phyloP scores from a whole-genome alignment of 2,888 invertebrate species.

The Cloeon dipterum region DNA sequence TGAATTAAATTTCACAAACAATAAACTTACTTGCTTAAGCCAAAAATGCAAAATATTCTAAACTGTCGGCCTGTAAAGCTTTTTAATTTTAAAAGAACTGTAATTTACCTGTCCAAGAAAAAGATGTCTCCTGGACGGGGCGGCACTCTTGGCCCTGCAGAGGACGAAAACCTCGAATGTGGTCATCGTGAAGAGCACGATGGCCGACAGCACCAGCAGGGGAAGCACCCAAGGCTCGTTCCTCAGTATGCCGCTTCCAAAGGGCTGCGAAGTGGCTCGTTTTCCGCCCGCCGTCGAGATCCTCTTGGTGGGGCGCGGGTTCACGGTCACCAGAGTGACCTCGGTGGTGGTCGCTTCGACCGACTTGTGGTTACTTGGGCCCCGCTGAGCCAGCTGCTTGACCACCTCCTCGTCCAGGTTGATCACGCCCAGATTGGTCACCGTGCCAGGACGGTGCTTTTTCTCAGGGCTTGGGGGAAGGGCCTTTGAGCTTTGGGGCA shows the following conservation, averaged over 20 bases:
- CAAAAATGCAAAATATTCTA: no score
- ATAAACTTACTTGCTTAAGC: no score
- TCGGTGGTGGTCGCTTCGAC: not conserved
- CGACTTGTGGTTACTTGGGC: no score
- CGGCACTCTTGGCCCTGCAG: conserved; percentile 61
- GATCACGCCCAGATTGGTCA: not conserved
- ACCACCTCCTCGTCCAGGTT: not conserved
- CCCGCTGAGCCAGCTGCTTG: no score
- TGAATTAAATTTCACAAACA: no score
- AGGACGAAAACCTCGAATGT: conserved; percentile 73
- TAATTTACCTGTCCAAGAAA: conserved; percentile 41
- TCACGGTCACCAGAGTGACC: not conserved
- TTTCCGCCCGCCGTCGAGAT: not conserved
- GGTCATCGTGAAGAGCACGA: conserved; percentile 63
- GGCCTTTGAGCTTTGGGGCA: not conserved
- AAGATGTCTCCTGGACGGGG: conserved; percentile 61
- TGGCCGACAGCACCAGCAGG: conserved; percentile 57
- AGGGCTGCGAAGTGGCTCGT: not conserved
- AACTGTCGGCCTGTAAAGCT: no score
- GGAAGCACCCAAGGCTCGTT: conserved; percentile 80
- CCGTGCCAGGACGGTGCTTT: not conserved
- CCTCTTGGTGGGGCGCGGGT: not conserved
- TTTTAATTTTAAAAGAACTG: no score
- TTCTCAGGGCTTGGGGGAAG: not conserved
- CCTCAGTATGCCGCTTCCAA: conserved; percentile 21